Evolutionary conservation across 2,113 vertebrate species (phyloP).

Genomic region (Nymphicus hollandicus): DNA sequence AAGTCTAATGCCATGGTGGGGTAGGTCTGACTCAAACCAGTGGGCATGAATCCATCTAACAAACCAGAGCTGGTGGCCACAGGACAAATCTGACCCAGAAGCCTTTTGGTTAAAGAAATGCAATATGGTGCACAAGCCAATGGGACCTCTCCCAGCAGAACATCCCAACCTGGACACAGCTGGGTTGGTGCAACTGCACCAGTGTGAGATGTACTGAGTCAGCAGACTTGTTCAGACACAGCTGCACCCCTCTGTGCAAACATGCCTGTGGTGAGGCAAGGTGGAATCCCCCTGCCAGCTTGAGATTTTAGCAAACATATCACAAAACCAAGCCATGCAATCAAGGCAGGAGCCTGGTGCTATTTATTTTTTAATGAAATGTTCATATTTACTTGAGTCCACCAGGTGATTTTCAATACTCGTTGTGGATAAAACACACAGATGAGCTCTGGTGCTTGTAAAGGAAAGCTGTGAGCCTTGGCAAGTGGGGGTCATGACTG

Average conservation of each 20-base stretch:
- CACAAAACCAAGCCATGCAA: not conserved
- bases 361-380: slow-evolving; percentile 4
- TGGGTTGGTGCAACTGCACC: no score
- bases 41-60: accelerated
- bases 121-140: not conserved
- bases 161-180: not conserved
- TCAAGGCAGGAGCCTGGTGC: not conserved
- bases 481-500: slow-evolving; percentile 3
- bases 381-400: not conserved
- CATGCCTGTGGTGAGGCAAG: accelerated
- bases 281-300: not conserved
- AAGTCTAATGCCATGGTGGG: not conserved
- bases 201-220: not conserved
- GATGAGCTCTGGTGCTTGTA: not conserved
- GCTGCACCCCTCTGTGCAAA: not conserved
- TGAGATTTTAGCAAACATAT: not conserved
- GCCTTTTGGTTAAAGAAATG: not conserved
- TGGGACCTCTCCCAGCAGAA: not conserved
- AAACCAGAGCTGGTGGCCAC: accelerated
- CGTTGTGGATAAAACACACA: not conserved
- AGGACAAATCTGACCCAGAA: not conserved
- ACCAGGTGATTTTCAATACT: not conserved
- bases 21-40: not conserved
- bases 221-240: not conserved
- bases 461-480: slow-evolving; percentile 14